Evolutionary conservation across 92 coral and sea anemone species (phyloP).

Genomic region (Zoanthus gigantus): DNA sequence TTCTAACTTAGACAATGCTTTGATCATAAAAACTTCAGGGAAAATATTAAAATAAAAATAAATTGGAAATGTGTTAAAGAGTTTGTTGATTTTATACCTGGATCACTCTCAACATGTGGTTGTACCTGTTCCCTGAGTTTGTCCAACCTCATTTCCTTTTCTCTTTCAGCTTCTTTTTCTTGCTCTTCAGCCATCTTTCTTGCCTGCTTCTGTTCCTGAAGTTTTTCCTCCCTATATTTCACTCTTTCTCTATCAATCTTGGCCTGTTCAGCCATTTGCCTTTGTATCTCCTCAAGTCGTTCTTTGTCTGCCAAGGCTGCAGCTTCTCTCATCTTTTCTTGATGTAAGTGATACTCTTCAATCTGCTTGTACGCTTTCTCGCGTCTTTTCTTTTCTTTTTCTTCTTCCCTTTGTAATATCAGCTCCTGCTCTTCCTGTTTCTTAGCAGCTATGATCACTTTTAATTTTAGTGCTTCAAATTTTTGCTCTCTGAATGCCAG

Average conservation of each 20-base stretch:
- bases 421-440: constrained; percentile 75
- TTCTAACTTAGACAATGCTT: too few relatives aligned
- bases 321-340: constrained; percentile 66
- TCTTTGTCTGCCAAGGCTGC: constrained; percentile 71
- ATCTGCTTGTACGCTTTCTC: constrained; percentile 78
- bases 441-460: constrained; percentile 86
- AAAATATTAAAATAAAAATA: too few relatives aligned
- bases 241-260: constrained; percentile 88
- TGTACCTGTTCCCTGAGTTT: constrained; percentile 94
- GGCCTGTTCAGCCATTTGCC: constrained; percentile 89
- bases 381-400: constrained; percentile 78
- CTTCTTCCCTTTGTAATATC: constrained; percentile 72
- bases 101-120: constrained; percentile 86
- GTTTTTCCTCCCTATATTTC: constrained; percentile 82
- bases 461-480: constrained; percentile 89
- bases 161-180: constrained; percentile 77
- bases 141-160: constrained; percentile 80
- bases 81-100: constrained; percentile 14
- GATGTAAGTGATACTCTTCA: constrained; percentile 72
- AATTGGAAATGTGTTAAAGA: too few relatives aligned
- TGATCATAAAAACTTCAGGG: too few relatives aligned
- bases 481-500: constrained; percentile 90
- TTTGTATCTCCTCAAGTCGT: constrained; percentile 80
- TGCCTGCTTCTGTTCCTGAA: constrained; percentile 74
- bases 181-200: constrained; percentile 69